Evolutionary conservation across 2,113 vertebrate genomes (phyloP), one percentile per base, ranked within the genome.

Genomic region (Ancistrus triradiatus): DNA sequence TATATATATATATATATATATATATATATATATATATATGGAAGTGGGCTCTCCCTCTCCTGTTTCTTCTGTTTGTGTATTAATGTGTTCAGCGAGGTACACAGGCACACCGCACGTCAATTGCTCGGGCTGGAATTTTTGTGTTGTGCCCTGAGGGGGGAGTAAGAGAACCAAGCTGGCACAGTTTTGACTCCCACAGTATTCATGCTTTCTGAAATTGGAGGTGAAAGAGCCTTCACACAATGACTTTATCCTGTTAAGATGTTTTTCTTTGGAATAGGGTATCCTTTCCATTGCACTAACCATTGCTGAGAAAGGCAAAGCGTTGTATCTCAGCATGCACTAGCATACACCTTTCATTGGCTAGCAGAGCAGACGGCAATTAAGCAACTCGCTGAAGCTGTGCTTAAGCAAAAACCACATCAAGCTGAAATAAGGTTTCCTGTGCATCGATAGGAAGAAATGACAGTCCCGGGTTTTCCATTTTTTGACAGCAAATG

Each of bases 81-180:
- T 57, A n/a, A n/a, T n/a, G n/a, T n/a, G n/a, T n/a, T n/a, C n/a
- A n/a, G n/a, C n/a, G n/a, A n/a, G n/a, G n/a, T n/a, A n/a, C n/a
- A n/a, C n/a, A n/a, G n/a, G n/a, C n/a, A n/a, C n/a, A n/a, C n/a
- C n/a, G n/a, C n/a, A n/a, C n/a, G n/a, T n/a, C n/a, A n/a, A n/a
- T n/a, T n/a, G n/a, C n/a, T n/a, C n/a, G 11, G 3, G 18, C 6
- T 10, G 1, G 4, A 3, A 11, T 59, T 21, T 59, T 47, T 7
- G 3, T 6, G 43, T 6, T 27, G 5, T 22, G 14, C 35, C 86
- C 86, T 88, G 74, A 67, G 79, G 84, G 78, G 80, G 86, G 86
- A 74, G 82, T 63, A 79, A 85, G 74, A 84, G 81, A 82, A 79
- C 65, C 68, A 75, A 60, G 69, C 60, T 75, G 58, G 56, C 62